Conservation (phyloP, 2,888 invertebrate species). For the Epirrhoe alternata region DNA sequence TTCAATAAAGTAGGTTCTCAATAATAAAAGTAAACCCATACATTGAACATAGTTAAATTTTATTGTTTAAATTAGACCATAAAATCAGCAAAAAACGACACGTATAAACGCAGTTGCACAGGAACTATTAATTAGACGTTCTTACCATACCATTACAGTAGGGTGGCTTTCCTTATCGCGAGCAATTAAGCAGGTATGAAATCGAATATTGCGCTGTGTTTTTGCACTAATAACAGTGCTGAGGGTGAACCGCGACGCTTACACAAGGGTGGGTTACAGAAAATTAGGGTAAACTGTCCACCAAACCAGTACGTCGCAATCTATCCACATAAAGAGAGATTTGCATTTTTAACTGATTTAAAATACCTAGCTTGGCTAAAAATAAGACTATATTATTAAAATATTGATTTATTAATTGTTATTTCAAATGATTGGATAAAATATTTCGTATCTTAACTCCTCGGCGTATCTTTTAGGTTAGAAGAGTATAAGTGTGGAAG, state of each 20-base stretch:
- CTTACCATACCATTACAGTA: conserved; percentile 74
- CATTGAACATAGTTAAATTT: neutral
- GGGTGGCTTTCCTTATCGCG: conserved; percentile 77
- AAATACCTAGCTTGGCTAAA: too few species aligned
- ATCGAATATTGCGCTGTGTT: conserved; percentile 74
- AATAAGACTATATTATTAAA: too few species aligned
- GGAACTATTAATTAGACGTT: conserved; percentile 77
- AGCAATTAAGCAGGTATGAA: conserved; percentile 80
- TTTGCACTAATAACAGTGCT: conserved; percentile 78
- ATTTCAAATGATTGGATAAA: too few species aligned
- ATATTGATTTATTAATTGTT: too few species aligned
- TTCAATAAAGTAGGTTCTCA: neutral
- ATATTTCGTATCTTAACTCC: neutral
- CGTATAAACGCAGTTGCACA: conserved; percentile 63
- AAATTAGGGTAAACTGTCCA: conserved; percentile 11
- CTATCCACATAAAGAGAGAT: neutral
- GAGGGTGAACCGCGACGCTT: conserved; percentile 68
- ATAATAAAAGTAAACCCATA: neutral
- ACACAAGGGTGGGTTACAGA: conserved; percentile 53
- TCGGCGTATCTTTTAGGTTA: neutral
- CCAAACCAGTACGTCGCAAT: conserved; percentile 8
- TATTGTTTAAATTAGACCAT: conserved; percentile 6
- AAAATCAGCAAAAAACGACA: conserved; percentile 23
- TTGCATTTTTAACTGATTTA: neutral
- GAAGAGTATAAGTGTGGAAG: neutral